Base-by-base conservation (phyloP, 2,113 vertebrate species). In the Syrmaticus mikado region DNA sequence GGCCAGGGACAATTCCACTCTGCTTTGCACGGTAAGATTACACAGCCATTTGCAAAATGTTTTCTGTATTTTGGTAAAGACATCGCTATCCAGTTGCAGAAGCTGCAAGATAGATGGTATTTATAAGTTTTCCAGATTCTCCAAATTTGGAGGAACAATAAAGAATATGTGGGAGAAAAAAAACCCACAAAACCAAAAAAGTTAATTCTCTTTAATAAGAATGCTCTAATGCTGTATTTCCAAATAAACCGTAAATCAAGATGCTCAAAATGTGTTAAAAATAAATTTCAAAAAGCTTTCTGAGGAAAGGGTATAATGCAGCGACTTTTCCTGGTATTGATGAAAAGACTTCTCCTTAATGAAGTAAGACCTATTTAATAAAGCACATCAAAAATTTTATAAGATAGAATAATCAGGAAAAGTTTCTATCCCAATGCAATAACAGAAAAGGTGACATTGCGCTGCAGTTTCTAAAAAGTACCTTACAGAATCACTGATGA, bases 331-430 rank as follows among this genome's bases (percentile, higher is more conserved):
- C 45, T 68, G 40, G 11, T 68, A 30, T 14, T 57, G 66, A 75
- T 52, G 52, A 46, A 87, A 74, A 70, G 22, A 24, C 2, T 78
- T 48, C n/a, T 93, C 45, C 9, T 53, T n/a, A 8, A 22, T 86
- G 55, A 89, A 86, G 41, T 76, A 76, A 74, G 34, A 86, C 11
- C 28, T 74, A 22, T 71, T 92, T 75, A 79, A 75, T 21, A 91
- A 82, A 21, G 15, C 25, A 70, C 5, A 62, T 52, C 27, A 62
- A 32, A n/a, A 77, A 66, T 58, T 86, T 27, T 57, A 70, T 21
- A 46, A 22, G n/a, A 55, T 27, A 40, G 34, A 71, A 43, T 50
- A 83, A 22, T 28, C 55, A 64, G 53, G 27, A 73, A 60, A 46
- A 76, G 11, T 41, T 66, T 78, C 50, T 81, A 41, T 52, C 22